Evolutionary conservation across 2,797 vertebrate genomes (phyloP).

Genomic region (Salmo trutta): DNA sequence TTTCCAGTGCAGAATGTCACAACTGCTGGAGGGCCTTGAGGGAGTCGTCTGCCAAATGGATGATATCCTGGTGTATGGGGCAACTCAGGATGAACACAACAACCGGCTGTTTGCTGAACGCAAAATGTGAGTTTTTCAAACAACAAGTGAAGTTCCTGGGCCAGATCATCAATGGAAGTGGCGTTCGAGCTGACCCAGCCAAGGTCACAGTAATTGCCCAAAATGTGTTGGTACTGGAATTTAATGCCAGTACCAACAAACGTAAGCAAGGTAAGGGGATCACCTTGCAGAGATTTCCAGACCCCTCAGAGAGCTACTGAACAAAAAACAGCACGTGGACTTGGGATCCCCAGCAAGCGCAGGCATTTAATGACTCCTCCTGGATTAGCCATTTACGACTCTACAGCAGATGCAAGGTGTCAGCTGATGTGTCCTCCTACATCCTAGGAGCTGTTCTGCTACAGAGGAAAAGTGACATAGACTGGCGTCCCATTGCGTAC

Average conservation of each 20-base stretch:
- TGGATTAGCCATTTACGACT: slow-evolving; percentile 32
- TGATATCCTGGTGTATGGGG: background rate
- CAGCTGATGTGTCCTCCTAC: slow-evolving; percentile 12
- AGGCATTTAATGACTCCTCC: slow-evolving; percentile 10
- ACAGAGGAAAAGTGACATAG: background rate
- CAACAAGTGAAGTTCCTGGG: slow-evolving; percentile 8
- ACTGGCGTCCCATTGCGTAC: slow-evolving; percentile 12
- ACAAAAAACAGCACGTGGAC: background rate
- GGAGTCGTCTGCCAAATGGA: slow-evolving; percentile 18
- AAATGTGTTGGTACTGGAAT: no score
- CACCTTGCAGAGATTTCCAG: background rate
- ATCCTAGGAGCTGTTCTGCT: slow-evolving; percentile 7
- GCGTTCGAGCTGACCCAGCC: slow-evolving; percentile 8
- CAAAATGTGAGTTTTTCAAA: slow-evolving; percentile 12
- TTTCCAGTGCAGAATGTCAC: slow-evolving; percentile 8
- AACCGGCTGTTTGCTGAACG: background rate
- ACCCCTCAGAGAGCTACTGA: slow-evolving; percentile 9
- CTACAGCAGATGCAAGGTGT: slow-evolving; percentile 21
- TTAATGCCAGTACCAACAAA: slow-evolving; percentile 9
- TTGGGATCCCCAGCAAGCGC: background rate
- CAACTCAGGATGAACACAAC: slow-evolving; percentile 6
- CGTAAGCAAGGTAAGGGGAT: background rate
- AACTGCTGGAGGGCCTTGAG: background rate
- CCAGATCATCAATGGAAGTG: slow-evolving; percentile 2
- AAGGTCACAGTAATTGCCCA: background rate